phyloP scores from a whole-genome alignment of 2,113 vertebrate species.

The Chauna torquata region DNA sequence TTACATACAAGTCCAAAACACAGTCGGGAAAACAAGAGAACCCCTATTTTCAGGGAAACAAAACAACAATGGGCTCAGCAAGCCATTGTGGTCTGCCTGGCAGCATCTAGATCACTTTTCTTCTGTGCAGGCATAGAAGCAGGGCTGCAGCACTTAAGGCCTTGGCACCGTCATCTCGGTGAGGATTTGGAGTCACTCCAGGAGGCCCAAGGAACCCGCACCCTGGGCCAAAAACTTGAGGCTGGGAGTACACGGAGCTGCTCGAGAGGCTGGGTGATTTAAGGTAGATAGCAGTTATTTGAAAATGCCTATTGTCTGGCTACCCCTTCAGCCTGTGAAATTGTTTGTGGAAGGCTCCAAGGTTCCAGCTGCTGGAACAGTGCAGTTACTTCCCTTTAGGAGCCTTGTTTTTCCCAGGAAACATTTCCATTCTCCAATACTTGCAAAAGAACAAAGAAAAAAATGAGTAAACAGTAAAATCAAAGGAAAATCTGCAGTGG shows the following conservation, averaged over 20 bases:
- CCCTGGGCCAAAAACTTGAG: conserved; percentile 45
- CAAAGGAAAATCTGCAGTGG: not conserved
- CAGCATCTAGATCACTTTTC: not conserved
- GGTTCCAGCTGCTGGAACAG: not conserved
- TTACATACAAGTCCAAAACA: not conserved
- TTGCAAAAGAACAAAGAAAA: not conserved
- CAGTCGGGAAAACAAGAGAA: not conserved
- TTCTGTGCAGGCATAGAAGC: not conserved
- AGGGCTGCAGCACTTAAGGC: conserved; percentile 58
- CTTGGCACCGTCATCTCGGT: not conserved
- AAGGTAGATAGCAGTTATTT: conserved; percentile 42
- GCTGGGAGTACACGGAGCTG: not conserved
- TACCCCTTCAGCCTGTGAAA: not conserved
- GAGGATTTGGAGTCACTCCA: conserved; percentile 46
- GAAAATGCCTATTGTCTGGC: not conserved
- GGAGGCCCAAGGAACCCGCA: conserved; percentile 14
- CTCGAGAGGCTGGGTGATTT: conserved; percentile 36
- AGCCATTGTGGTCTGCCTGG: conserved; percentile 11
- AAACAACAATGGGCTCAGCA: conserved; percentile 12
- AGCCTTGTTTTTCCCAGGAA: not conserved
- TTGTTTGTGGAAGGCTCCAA: not conserved
- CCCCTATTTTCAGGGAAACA: not conserved
- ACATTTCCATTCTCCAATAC: not conserved
- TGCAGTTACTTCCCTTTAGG: not conserved
- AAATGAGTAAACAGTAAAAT: not conserved